These are phyloP conservation scores for Ochropacha duplaris DNA, from an alignment of 2,888 invertebrate genomes.

Conservation along the genomic window DNA sequence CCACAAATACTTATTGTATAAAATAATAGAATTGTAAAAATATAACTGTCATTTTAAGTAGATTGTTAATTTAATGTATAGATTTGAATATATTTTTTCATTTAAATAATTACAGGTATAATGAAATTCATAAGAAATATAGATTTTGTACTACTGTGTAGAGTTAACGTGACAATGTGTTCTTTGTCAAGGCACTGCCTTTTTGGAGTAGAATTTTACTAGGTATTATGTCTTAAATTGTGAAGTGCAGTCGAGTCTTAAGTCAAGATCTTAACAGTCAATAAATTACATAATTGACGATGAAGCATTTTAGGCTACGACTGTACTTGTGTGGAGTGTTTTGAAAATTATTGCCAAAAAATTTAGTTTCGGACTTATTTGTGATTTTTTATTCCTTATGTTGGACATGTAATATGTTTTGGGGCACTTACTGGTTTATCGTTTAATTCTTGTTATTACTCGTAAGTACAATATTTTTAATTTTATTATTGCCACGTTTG, in stretches of 20 bases:
- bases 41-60: neutral
- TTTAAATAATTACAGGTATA: slow-evolving; percentile 31
- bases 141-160: slow-evolving; percentile 12
- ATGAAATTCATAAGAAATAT: slow-evolving; percentile 12
- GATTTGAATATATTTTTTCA: slow-evolving; percentile 34
- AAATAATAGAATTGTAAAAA: neutral
- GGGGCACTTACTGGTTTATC: neutral
- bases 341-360: neutral
- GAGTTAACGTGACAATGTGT: slow-evolving; percentile 39
- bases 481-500: slow-evolving; percentile 9
- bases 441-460: neutral
- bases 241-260: slow-evolving; percentile 13
- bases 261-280: neutral
- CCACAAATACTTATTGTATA: neutral
- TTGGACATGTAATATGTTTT: neutral
- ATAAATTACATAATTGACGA: neutral
- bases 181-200: slow-evolving; percentile 47
- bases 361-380: neutral
- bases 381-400: neutral
- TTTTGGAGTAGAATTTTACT: slow-evolving; percentile 24
- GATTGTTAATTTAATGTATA: slow-evolving; percentile 1
- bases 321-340: neutral
- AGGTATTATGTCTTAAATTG: slow-evolving; percentile 20
- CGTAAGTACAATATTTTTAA: slow-evolving; percentile 7
- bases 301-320: neutral